These are phyloP conservation scores for Bombyx mori DNA, from an alignment of 1,140 invertebrate genomes.

Conservation along the genomic window DNA sequence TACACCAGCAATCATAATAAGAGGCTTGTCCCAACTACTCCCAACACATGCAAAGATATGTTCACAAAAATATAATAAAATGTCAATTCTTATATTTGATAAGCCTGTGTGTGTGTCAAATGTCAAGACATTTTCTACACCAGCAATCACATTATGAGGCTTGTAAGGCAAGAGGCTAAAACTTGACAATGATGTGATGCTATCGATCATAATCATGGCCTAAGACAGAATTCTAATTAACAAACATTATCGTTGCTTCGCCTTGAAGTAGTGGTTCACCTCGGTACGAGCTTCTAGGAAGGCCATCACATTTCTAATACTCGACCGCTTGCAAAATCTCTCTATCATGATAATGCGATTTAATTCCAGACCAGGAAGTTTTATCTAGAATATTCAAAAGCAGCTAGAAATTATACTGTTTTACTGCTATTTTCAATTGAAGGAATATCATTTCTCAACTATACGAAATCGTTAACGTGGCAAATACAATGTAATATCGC, in stretches of 20 bases:
- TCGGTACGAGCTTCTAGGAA: conserved; percentile 41
- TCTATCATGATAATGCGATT: conserved; percentile 30
- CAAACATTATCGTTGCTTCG: conserved; percentile 34
- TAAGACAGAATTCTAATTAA: conserved; percentile 27
- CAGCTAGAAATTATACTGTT: not conserved
- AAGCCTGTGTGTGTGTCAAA: too few species aligned
- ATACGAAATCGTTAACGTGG: not conserved
- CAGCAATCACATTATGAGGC: too few species aligned
- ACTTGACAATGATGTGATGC: conserved; percentile 11
- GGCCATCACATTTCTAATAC: conserved; percentile 53
- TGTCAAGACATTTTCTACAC: too few species aligned
- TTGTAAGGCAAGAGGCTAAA: not conserved
- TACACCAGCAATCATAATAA: too few species aligned
- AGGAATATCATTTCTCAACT: conserved; percentile 9
- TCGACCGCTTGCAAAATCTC: conserved; percentile 34
- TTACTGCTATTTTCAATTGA: conserved; percentile 4
- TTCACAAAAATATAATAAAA: too few species aligned
- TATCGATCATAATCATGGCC: conserved; percentile 13
- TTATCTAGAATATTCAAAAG: conserved; percentile 13
- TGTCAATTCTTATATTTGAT: too few species aligned
- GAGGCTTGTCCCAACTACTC: conserved; percentile 1
- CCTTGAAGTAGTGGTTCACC: conserved; percentile 49
- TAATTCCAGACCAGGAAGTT: conserved; percentile 15
- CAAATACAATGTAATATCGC: conserved; percentile 7
- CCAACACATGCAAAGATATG: too few species aligned